Conservation (phyloP, 1,140 invertebrate species). For the Ceratina japonica region DNA sequence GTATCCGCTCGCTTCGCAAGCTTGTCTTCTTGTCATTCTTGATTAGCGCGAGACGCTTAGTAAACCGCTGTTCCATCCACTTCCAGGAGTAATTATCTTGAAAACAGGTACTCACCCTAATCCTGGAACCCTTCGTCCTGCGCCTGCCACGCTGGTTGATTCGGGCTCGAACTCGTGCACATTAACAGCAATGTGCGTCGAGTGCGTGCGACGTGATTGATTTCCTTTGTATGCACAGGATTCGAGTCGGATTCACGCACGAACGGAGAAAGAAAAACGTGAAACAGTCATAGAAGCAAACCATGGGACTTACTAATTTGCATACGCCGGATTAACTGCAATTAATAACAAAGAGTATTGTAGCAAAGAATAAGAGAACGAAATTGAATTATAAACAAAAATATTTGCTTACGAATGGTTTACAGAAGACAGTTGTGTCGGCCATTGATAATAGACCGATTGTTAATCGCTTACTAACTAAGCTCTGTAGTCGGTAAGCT, state of each 20-base stretch:
- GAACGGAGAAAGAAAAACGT: background rate
- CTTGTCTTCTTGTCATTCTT: background rate
- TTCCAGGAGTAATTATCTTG: constrained; percentile 64
- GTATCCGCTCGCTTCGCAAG: background rate
- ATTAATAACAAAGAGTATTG: too few species aligned
- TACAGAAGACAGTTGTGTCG: too few species aligned
- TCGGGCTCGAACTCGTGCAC: constrained; percentile 65
- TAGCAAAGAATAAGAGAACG: too few species aligned
- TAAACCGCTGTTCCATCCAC: too few species aligned
- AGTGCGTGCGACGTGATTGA: constrained; percentile 76
- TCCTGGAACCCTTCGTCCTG: constrained; percentile 55
- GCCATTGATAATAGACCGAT: too few species aligned
- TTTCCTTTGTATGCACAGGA: constrained; percentile 72
- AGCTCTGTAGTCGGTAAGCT: too few species aligned
- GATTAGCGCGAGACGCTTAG: background rate
- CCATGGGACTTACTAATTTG: too few species aligned
- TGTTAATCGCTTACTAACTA: too few species aligned
- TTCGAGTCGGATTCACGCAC: constrained; percentile 61
- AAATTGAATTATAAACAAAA: too few species aligned
- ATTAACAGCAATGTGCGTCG: constrained; percentile 74
- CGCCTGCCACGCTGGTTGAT: background rate
- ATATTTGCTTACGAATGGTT: too few species aligned
- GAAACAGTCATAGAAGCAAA: too few species aligned
- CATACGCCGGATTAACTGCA: too few species aligned
- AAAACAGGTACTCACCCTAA: constrained; percentile 71